Evolutionary conservation across 2,113 vertebrate genomes (phyloP), one percentile per base, ranked within the genome.

Genomic region (Bostrychus sinensis): DNA sequence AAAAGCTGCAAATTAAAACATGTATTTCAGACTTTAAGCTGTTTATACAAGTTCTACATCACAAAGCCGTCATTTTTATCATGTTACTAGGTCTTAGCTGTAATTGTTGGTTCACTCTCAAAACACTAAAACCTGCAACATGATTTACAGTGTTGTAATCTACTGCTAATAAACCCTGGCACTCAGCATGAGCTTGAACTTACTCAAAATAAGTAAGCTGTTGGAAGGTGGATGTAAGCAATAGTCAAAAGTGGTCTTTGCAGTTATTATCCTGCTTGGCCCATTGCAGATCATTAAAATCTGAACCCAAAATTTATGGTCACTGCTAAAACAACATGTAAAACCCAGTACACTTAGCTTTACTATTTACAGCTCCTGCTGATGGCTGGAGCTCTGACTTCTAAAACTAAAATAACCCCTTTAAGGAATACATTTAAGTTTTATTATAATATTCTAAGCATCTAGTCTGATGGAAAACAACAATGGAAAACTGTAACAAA

Each of bases 281-380:
- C 41, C 50, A 65, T 69, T 66, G 37, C 28, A 32, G 48, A 28
- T 53, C 57, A 59, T 76, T 65, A 78, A 26, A 55, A 57, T 56
- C 37, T 75, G 77, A 80, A 59, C 58, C 42, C 61, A 39, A 75
- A 42, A 68, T 82, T 66, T 81, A 84, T 56, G 62, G 80, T 71
- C 26, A n/a, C 42, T 67, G 63, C 61, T 75, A 75, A 77, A 59
- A 43, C 30, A 42, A 38, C 51, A 38, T 54, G 68, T 73, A 74
- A 80, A 81, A 75, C 70, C 20, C 56, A 66, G 59, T 62, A 58
- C 38, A 64, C 57, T 32, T 46, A 17, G 56, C 54, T 22, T 20
- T 36, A 60, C 38, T 30, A 43, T 46, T 70, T 72, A 56, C 16
- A 0, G 0, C 46, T 48, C 28, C 19, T 39, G 30, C 19, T n/a